phyloP scores from a whole-genome alignment of 2,113 vertebrate genomes.

The Hydrolagus affinis region DNA sequence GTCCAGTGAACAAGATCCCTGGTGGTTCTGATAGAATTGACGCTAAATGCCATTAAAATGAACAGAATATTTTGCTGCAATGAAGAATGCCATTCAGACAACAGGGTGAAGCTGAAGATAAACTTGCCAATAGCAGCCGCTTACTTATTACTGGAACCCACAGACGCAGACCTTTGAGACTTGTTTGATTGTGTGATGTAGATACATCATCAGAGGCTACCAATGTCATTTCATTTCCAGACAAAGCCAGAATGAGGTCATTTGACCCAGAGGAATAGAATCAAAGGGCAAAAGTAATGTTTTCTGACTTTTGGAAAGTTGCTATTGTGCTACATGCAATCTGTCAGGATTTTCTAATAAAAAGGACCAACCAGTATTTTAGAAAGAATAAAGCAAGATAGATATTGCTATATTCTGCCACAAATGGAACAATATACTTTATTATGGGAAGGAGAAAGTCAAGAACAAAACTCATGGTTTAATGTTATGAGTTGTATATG shows the following conservation, averaged over 20 bases:
- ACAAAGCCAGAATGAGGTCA: background rate
- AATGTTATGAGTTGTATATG: no score
- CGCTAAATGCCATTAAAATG: no score
- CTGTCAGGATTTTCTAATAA: background rate
- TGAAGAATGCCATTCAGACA: background rate
- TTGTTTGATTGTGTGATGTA: background rate
- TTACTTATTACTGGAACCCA: background rate
- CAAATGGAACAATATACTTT: no score
- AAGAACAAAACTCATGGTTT: no score
- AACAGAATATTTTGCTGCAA: no score
- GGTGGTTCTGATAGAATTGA: no score
- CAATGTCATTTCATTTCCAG: conserved; percentile 28
- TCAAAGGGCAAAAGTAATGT: conserved; percentile 18
- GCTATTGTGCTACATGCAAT: background rate
- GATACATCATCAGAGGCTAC: conserved; percentile 1
- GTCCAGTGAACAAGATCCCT: no score
- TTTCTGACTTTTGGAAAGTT: background rate
- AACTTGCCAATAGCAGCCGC: background rate
- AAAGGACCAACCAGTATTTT: background rate
- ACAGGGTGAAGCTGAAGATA: background rate
- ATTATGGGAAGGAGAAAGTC: no score
- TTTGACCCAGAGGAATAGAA: background rate
- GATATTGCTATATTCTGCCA: no score
- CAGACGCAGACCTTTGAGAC: background rate
- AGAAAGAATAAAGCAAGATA: background rate